A percentile compares a stretch with the other conserved stretches of the same genome.
Conservation (phyloP, 2,797 vertebrate genomes). For the Galagoides demidoff region DNA sequence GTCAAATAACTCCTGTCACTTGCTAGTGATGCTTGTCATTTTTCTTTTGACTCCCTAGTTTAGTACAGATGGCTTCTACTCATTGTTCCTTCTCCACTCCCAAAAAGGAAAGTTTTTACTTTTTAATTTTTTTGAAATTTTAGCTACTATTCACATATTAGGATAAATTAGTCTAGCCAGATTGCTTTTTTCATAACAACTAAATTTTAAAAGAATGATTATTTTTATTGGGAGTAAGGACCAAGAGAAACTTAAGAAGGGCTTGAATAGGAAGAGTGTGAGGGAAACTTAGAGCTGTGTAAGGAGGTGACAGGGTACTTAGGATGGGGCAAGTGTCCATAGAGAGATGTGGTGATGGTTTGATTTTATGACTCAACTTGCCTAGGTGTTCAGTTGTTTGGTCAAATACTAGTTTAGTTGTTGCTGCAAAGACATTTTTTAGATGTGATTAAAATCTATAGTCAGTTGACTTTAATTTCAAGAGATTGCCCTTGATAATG, state of each 20-base stretch:
- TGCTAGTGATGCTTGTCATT: no score
- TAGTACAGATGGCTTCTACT: neutral
- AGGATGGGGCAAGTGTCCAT: no score
- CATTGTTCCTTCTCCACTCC: neutral
- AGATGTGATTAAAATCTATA: no score
- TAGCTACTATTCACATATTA: neutral
- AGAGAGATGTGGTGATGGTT: neutral
- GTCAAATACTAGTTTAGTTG: neutral
- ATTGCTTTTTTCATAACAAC: neutral
- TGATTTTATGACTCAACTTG: neutral
- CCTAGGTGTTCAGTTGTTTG: neutral
- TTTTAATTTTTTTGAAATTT: neutral
- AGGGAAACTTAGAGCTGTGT: rapidly evolving
- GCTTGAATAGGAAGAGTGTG: neutral
- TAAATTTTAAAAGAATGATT: neutral
- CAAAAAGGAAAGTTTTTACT: neutral
- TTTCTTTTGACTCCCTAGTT: neutral
- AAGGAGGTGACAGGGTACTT: rapidly evolving
- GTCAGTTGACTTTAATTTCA: neutral
- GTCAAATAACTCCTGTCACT: neutral
- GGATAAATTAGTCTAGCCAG: neutral
- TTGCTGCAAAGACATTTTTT: neutral
- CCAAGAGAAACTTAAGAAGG: neutral
- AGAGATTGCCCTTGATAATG: neutral
- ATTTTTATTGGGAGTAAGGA: neutral